phyloP scores from a whole-genome alignment of 2,888 invertebrate genomes.

The Ctenicera cuprea region DNA sequence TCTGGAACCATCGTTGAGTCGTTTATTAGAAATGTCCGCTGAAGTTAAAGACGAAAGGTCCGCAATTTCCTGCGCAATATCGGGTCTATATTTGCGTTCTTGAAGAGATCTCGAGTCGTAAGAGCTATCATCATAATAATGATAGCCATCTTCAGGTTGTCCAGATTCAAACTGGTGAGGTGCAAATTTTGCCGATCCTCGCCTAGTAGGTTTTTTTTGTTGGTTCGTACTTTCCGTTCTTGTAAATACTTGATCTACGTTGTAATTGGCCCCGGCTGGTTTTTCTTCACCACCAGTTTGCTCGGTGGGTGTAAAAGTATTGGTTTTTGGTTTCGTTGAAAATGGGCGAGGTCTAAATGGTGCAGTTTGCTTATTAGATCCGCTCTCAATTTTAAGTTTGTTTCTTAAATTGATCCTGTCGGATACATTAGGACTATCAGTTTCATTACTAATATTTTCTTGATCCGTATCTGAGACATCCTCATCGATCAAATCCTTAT shows the following conservation, averaged over 20 bases:
- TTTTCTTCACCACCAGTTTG: background rate
- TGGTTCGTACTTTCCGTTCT: constrained; percentile 42
- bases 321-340: too few species aligned
- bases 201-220: constrained; percentile 2
- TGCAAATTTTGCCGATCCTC: constrained; percentile 41
- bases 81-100: constrained; percentile 67
- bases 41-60: constrained; percentile 76
- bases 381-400: background rate
- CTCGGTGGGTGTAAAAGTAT: background rate
- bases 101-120: constrained; percentile 58
- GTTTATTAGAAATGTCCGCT: constrained; percentile 68
- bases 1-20: constrained; percentile 49
- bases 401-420: background rate
- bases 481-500: constrained; percentile 1
- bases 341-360: background rate
- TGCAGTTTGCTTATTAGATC: background rate
- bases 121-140: constrained; percentile 55
- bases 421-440: background rate
- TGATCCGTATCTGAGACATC: background rate
- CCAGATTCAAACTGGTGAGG: background rate
- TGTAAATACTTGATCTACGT: background rate
- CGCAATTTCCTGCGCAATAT: constrained; percentile 67
- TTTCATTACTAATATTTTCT: constrained; percentile 23
- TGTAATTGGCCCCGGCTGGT: background rate
- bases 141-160: constrained; percentile 48